Evolutionary conservation across 1,140 invertebrate species (phyloP), one percentile per base, ranked within the genome.

Genomic region (Manduca sexta): DNA sequence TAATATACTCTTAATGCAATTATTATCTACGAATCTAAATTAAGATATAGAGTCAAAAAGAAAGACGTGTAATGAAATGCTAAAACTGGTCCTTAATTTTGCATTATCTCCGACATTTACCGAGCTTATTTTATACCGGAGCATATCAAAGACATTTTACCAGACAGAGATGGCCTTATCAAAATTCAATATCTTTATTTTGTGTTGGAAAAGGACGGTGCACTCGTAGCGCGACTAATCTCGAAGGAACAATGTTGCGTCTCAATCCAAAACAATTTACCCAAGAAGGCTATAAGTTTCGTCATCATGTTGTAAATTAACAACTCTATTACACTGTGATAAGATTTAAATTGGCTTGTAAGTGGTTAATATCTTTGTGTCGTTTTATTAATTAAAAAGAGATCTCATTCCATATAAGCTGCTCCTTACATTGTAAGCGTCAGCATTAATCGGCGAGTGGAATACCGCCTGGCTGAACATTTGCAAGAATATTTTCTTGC

Each of bases 111-210:
- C 58, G 62, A 61, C 56, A 63, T 69, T 62, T 65, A 70, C 50
- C 41, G 43, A 67, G 53, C 45, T 60, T 56, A 64, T 66, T 69
- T 67, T 66, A 62, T 65, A 68, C 45, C 64, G 52, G 44, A 56
- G 39, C 52, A 55, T 59, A 66, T 63, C 58, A 56, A 64, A 59
- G 51, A 57, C 52, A 42, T 64, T 55, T 54, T 52, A 50, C 48
- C 45, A 63, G 67, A 74, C 52, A 77, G 68, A 73, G 69, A 76
- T 51, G 60, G 57, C 57, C 58, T 80, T 80, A 82, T 82, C 78
- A 69, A 74, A 77, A 80, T 80, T 72, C 76, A 76, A 83, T 80
- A 83, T 83, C 76, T 82, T 80, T 78, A 83, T 77, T 53, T 77
- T 69, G 69, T 58, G 68, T 68, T 64, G 64, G 74, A 83, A 69